A percentile compares a stretch with the other conserved stretches of the same genome.
phyloP scores from a whole-genome alignment of 2,113 vertebrate species.

The Scolopax mira region DNA sequence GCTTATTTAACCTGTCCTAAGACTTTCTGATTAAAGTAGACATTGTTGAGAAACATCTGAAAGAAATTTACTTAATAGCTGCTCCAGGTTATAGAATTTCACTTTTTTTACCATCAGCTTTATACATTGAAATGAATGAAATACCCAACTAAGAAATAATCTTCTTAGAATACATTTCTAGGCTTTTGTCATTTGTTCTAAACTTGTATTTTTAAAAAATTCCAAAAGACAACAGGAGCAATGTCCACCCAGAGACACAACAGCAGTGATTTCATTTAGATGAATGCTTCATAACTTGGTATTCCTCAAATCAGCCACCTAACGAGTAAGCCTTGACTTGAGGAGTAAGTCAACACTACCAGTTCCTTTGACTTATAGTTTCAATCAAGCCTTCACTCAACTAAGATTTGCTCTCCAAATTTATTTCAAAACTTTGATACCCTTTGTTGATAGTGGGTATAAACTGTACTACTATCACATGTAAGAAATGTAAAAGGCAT shows the following conservation, averaged over 20 bases:
- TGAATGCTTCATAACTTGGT: neutral
- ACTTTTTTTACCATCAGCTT: neutral
- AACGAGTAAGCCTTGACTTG: neutral
- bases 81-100: neutral
- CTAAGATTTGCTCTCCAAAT: slow-evolving; percentile 21
- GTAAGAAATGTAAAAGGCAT: slow-evolving; percentile 19
- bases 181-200: neutral
- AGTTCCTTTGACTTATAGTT: neutral
- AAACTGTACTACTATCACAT: too few species aligned
- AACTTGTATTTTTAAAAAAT: neutral
- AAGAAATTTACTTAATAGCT: neutral
- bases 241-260: neutral
- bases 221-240: neutral
- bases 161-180: neutral
- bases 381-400: slow-evolving; percentile 1
- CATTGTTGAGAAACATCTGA: neutral
- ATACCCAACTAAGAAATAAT: neutral
- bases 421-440: slow-evolving; percentile 45
- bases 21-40: neutral
- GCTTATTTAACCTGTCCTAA: neutral
- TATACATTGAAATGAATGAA: neutral
- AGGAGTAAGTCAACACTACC: neutral
- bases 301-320: neutral
- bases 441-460: too few species aligned
- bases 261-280: neutral